Evolutionary conservation across 2,113 vertebrate genomes (phyloP), one percentile per base, ranked within the genome.

Genomic region (Cheirogaleus medius): DNA sequence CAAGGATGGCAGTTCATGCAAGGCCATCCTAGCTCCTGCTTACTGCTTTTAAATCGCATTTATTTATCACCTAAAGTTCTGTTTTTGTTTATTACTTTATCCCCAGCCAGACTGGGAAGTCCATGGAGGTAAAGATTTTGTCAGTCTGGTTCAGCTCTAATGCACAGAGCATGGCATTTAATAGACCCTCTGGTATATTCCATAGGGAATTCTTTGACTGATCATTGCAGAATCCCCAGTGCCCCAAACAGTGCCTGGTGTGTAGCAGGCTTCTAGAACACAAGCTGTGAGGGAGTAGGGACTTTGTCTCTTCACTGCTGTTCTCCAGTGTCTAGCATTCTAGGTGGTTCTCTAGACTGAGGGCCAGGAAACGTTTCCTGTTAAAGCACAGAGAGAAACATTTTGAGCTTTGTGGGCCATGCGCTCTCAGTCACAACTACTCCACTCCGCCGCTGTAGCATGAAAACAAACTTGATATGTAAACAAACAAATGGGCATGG

Each of bases 1-100:
- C 32, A 4, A 6, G 2, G 18, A 4, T 15, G 20, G 17, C 3
- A 12, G 34, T 13, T n/a, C 25, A 0, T 17, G 0, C 10, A 29
- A 32, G 56, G 63, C 44, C 12, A 60, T 13, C 29, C 74, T 52
- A 71, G 64, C 34, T 71, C 29, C 92, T 92, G 44, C 42, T 73
- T 17, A 10, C 6, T 63, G 9, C 63, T 78, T 76, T 60, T 34
- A 2, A 13, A 17, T 52, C 32, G 47, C 29, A 27, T 42, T 54
- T 8, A 37, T 29, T 29, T 68, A 18, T 54, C 34, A n/a, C 47
- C 21, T 1, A 20, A 54, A 77, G 11, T 17, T 12, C 15, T 52
- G 20, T 34, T 39, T 78, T 52, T 83, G 2, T 63, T 77, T 60
- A 39, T 77, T 81, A 32, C 29, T 39, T 96, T 80, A 95, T 87